Evolutionary conservation across 2,797 vertebrate genomes (phyloP).

Genomic region (Anolis apletophallus): DNA sequence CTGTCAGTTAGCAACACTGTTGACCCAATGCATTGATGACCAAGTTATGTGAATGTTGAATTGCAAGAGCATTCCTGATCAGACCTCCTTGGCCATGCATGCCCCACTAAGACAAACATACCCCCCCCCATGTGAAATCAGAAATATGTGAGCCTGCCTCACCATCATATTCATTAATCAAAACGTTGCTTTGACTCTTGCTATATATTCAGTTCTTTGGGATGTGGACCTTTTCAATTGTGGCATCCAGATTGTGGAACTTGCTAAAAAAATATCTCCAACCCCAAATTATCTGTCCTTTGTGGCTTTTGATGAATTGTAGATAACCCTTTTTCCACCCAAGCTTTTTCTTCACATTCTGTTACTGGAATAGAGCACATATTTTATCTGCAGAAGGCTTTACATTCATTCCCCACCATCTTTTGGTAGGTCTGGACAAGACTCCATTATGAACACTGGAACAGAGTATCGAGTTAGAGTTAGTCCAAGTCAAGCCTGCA

Average conservation of each 20-base stretch:
- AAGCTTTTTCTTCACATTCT: not conserved
- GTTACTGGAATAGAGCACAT: not conserved
- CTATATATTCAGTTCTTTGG: not conserved
- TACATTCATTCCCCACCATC: not conserved
- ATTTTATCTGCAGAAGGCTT: not conserved
- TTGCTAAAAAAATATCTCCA: not conserved
- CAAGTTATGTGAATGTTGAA: conserved; percentile 17
- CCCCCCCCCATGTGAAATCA: not conserved
- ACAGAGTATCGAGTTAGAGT: not conserved
- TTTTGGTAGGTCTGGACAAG: not conserved
- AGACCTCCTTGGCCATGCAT: not conserved
- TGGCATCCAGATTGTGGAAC: not conserved
- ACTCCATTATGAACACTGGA: not conserved
- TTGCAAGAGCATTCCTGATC: not conserved
- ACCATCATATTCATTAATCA: not conserved
- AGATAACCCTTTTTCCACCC: not conserved
- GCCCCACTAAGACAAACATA: not conserved
- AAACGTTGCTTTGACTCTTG: not conserved
- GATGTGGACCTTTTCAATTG: not conserved
- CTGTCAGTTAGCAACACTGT: conserved; percentile 32
- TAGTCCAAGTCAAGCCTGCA: not conserved
- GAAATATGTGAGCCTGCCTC: not conserved
- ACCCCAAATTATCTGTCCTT: not conserved
- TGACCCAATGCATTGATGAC: not conserved
- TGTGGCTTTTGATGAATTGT: not conserved